Evolutionary conservation across 1,140 invertebrate genomes (phyloP), one percentile per base, ranked within the genome.

Genomic region (Drosophila pruinosa): DNA sequence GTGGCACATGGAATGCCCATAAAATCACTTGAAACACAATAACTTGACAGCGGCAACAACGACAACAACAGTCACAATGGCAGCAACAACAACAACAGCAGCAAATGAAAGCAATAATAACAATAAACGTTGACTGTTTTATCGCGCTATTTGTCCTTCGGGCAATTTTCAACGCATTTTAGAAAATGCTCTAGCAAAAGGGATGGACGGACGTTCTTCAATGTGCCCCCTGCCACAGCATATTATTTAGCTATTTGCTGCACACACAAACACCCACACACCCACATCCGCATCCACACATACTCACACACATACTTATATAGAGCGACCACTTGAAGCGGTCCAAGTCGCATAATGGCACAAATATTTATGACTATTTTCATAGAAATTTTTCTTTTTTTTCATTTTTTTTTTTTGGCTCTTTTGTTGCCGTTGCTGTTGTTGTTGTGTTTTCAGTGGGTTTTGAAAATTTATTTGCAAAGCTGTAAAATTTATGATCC

Each of bases 351-450:
- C 75, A 83, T 76, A 86, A 85, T 85, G 75, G 76, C 63, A 48
- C 64, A 86, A 75, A 85, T 85, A 85, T 85, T 85, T 85, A 85
- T 85, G 80, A 76, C 81, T 77, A 77, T 85, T 85, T 72, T 80
- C 58, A 57, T 80, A 47, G 62, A 45, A 72, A 15, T 48, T 34
- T 53, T 3, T 54, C 17, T 12, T 15, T 31, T 58, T 58, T 65
- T 58, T 53, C 65, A 26, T 28, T 36, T 54, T 38, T 34, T 17
- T 47, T 54, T 56, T 53, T 24, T 61, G 24, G 48, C 59, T 50
- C 14, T 10, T 52, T 12, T 38, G 28, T 36, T 69, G 53, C 26
- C 34, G 31, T 10, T 12, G 28, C 10, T 26, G 56, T 52, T 50
- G 8, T 48, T 57, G 34, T 52, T 34, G 21, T 28, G n/a, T 31